Base-by-base conservation (phyloP, 1,140 invertebrate genomes). In the Choristoneura fumiferana region DNA sequence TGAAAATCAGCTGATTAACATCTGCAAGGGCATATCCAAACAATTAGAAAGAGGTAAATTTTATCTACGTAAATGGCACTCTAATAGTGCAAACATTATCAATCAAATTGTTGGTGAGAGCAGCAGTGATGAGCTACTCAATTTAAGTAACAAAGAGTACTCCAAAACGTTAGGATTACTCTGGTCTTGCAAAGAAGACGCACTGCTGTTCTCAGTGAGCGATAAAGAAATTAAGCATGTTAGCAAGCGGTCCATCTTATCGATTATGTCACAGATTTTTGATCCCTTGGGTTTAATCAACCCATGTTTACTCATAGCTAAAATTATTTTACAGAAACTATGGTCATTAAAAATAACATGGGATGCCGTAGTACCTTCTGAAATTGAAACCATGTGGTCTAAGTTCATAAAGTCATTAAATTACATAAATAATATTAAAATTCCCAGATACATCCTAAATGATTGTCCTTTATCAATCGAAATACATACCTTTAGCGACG, bases 261-360 rank as follows among this genome's bases (percentile, higher is more conserved):
- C 49, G 0, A 54, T 18, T 10, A 54, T 60, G 5, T 35, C 49
- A 6, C 49, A 60, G 54, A 40, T 60, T 15, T 60, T 60, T 14
- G 58, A 60, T 15, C 58, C 58, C 2, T 35, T 60, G 9, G 58
- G 58, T 33, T 36, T 60, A 33, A 18, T 60, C 2, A 54, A 35
- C 17, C 49, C 52, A 8, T 54, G 36, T 36, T 34, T 54, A 10
- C 15, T 60, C 9, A 36, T 29, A 45, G 58, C 35, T 14, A 60
- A 60, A 52, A 43, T 43, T 10, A 54, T 60, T 1, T 17, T 60
- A 1, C 58, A 60, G 14, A 40, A 54, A 35, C 17, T 60, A 14
- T 54, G 58, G 52, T 12, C 35, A 9, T 13, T 1, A 2, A 29
- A 60, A 3, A 13, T 60, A 5, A 13, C 58, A 4, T 60, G 58